These are phyloP conservation scores for Drosophila prosaltans DNA, from an alignment of 1,140 invertebrate genomes.

Conservation along the genomic window DNA sequence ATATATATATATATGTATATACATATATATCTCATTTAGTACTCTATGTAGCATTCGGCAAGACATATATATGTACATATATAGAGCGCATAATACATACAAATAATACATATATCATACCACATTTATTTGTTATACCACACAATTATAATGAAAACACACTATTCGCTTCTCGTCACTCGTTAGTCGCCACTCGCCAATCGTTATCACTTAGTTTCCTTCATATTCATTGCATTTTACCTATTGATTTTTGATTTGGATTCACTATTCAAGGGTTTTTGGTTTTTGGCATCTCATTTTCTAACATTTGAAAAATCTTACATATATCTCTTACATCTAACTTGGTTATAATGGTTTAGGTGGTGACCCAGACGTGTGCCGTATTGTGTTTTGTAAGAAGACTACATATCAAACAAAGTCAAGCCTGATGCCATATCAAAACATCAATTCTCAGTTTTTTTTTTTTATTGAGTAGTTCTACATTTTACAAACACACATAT, in stretches of 20 bases:
- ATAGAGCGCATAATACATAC: background rate
- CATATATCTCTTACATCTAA: background rate
- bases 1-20: constrained; percentile 27
- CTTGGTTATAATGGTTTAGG: constrained; percentile 11
- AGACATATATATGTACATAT: constrained; percentile 20
- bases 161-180: background rate
- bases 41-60: constrained; percentile 5
- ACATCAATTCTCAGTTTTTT: background rate
- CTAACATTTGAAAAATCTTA: background rate
- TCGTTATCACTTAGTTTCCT: constrained; percentile 6
- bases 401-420: background rate
- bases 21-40: constrained; percentile 7
- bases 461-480: background rate
- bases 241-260: constrained; percentile 1
- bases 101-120: background rate
- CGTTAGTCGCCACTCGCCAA: constrained; percentile 7
- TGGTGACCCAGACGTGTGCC: constrained; percentile 5
- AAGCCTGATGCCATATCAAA: background rate
- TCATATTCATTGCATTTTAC: background rate
- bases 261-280: constrained; percentile 3
- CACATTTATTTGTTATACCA: constrained; percentile 1
- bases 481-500: background rate
- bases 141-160: background rate
- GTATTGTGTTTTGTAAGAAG: constrained; percentile 9
- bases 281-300: constrained; percentile 4